These are phyloP conservation scores for Phalangium opilio DNA, from an alignment of 2,888 invertebrate species.

Conservation along the genomic window DNA sequence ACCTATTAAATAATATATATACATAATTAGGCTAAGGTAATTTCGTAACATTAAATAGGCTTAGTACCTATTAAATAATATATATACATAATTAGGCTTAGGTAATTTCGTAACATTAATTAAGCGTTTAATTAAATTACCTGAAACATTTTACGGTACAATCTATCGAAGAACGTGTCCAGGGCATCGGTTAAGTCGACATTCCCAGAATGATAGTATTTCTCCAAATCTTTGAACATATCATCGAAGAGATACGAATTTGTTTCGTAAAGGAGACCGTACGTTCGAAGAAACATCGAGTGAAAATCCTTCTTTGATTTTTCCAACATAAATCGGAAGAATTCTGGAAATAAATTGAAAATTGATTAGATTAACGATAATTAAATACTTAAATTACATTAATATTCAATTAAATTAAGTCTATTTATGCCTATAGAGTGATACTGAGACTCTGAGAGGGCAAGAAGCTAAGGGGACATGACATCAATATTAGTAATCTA, in stretches of 20 bases:
- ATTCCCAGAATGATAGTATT: conserved; percentile 70
- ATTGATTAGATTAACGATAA: too few relatives aligned
- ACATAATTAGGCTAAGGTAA: too few relatives aligned
- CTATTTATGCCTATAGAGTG: too few relatives aligned
- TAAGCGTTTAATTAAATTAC: conserved; percentile 4
- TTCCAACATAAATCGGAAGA: conserved; percentile 67
- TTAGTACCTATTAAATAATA: too few relatives aligned
- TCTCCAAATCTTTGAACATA: conserved; percentile 73
- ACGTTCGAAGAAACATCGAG: conserved; percentile 86
- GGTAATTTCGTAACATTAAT: neutral
- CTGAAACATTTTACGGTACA: conserved; percentile 85
- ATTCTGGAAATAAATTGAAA: conserved; percentile 42
- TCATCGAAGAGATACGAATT: conserved; percentile 84
- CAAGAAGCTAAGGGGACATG: too few relatives aligned
- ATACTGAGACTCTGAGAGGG: too few relatives aligned
- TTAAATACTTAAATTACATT: too few relatives aligned
- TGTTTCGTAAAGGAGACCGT: conserved; percentile 86
- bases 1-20: too few relatives aligned
- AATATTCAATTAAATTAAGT: too few relatives aligned
- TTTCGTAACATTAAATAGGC: too few relatives aligned
- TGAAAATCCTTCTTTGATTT: conserved; percentile 76
- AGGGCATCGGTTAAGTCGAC: conserved; percentile 69
- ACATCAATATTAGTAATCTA: too few relatives aligned
- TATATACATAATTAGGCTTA: too few relatives aligned
- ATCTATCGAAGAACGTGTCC: conserved; percentile 79